Evolutionary conservation across 1,140 invertebrate species (phyloP).

Genomic region (Diploscapter pachys): DNA sequence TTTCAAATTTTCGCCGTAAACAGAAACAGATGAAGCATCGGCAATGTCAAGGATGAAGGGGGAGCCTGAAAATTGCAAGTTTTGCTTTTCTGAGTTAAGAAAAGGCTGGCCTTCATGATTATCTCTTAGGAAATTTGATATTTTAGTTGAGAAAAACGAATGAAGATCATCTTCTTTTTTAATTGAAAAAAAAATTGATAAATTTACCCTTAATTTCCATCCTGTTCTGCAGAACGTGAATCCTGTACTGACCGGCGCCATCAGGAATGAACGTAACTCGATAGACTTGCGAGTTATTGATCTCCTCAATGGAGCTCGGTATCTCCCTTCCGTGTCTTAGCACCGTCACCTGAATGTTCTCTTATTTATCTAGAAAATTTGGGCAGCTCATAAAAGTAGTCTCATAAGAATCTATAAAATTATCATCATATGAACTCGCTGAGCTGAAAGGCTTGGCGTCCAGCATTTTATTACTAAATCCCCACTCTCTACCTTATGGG

Average conservation of each 20-base stretch:
- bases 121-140: no score
- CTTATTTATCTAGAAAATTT: background rate
- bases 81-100: background rate
- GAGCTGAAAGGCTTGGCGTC: no score
- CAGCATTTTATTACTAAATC: no score
- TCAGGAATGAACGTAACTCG: conserved; percentile 82
- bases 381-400: background rate
- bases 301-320: conserved; percentile 77
- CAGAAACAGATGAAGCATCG: conserved; percentile 62
- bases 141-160: background rate
- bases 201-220: conserved; percentile 83
- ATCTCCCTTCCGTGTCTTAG: conserved; percentile 71
- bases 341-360: conserved; percentile 70
- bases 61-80: conserved; percentile 61
- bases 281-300: conserved; percentile 78
- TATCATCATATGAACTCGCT: no score
- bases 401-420: no score
- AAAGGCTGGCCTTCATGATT: no score
- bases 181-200: no score
- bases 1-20: conserved; percentile 69
- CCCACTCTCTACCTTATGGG: no score
- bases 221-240: conserved; percentile 91
- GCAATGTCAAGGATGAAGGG: conserved; percentile 65
- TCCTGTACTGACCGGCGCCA: conserved; percentile 82
- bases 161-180: no score